Conservation (phyloP, 1,140 invertebrate genomes). For the Drosophila tani region DNA sequence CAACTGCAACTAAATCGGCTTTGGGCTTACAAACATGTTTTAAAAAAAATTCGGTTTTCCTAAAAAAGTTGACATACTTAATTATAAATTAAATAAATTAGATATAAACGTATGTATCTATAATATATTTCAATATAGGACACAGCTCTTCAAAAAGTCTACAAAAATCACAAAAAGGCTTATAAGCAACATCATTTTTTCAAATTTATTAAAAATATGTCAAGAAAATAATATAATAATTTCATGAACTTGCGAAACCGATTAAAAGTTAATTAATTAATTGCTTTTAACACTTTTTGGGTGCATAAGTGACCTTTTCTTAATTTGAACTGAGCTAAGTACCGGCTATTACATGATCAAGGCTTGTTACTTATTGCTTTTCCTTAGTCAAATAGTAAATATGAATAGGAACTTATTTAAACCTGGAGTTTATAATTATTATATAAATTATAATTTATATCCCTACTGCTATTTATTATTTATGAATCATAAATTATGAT, state of each 20-base stretch:
- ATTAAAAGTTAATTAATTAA: background rate
- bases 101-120: background rate
- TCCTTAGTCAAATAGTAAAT: background rate
- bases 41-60: background rate
- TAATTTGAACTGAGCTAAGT: background rate
- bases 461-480: no score
- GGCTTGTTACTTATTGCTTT: background rate
- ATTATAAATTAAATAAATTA: background rate
- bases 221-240: background rate
- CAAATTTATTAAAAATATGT: background rate
- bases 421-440: no score
- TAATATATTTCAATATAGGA: background rate
- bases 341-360: background rate
- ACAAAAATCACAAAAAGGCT: no score
- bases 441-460: no score
- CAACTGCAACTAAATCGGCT: constrained; percentile 3
- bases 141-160: background rate
- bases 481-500: no score
- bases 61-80: background rate
- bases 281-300: background rate
- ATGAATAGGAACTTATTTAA: no score
- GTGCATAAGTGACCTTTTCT: background rate
- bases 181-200: no score
- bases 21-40: background rate
- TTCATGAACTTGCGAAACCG: background rate